Evolutionary conservation across 1,140 invertebrate genomes (phyloP), one percentile per base, ranked within the genome.

Genomic region (Charaxes varanes): DNA sequence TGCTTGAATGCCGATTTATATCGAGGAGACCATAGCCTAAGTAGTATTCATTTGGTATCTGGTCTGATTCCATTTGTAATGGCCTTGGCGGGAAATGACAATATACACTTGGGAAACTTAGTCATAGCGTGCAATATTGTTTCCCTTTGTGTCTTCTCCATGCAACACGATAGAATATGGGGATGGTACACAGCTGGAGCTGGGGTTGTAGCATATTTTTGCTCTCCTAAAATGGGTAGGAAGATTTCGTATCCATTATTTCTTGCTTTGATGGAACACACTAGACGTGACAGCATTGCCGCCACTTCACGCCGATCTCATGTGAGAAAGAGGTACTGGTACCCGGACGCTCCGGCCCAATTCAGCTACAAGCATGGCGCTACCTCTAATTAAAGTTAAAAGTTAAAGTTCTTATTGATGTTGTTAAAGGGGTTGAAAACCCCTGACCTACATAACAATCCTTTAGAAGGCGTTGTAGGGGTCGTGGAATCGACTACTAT

Each of bases 1-100:
- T 78, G 73, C 44, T 28, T 81, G 6, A 81, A 63, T 46, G 77
- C 77, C 0, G 77, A 81, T 27, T 38, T 81, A 7, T 63, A 72
- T 28, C 47, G 60, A 4, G 36, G 35, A 0, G 60, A 81, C 19
- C 32, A 62, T 4, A 22, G 15, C 2, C 8, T 78, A 3, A 59
- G 62, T 12, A 24, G 42, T 0, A 6, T 72, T 2, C 73, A 78
- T 41, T 44, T 81, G 21, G 21, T 68, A 4, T 74, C 71, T 22
- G 77, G 73, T 22, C 10, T 76, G 1, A 47, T 78, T 6, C 77
- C 77, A 1, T 77, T 78, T 26, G 51, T 48, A 2, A 23, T 81
- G 36, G 52, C 66, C 0, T 40, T 81, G 6, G 24, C 60, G 6
- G 67, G 63, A 11, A 53, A 64, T 2, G 77, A 77, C 3, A 65